Evolutionary conservation across 2,797 vertebrate genomes (phyloP).

Genomic region (Peromyscus attwateri): DNA sequence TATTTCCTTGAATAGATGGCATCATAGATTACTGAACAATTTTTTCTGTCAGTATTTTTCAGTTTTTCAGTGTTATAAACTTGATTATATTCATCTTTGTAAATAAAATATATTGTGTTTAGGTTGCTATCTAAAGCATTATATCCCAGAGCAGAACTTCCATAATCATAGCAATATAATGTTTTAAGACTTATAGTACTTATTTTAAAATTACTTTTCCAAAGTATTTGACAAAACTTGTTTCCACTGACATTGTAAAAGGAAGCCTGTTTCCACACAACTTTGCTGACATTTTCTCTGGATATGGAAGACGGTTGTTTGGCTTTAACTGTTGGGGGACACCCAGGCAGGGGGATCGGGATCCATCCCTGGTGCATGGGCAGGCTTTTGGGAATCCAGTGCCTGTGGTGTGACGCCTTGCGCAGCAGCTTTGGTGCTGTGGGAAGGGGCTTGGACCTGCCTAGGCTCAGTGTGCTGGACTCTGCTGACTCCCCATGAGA

Average conservation of each 20-base stretch:
- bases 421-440: too few species aligned
- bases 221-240: slow-evolving; percentile 36
- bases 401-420: too few species aligned
- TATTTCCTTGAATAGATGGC: not conserved
- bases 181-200: slow-evolving; percentile 28
- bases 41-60: not conserved
- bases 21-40: slow-evolving; percentile 19
- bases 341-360: too few species aligned
- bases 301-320: too few species aligned
- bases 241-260: not conserved
- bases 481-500: too few species aligned
- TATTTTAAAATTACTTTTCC: slow-evolving; percentile 48
- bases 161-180: not conserved
- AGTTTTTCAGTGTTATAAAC: not conserved
- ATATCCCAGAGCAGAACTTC: not conserved
- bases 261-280: not conserved
- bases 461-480: too few species aligned
- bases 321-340: too few species aligned
- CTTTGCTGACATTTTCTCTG: not conserved
- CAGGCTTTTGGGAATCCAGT: too few species aligned
- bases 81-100: not conserved
- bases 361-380: too few species aligned
- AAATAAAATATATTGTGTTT: not conserved
- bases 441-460: too few species aligned
- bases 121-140: not conserved